Evolutionary conservation across 2,888 invertebrate genomes (phyloP).

Genomic region (Anthophora plumipes): DNA sequence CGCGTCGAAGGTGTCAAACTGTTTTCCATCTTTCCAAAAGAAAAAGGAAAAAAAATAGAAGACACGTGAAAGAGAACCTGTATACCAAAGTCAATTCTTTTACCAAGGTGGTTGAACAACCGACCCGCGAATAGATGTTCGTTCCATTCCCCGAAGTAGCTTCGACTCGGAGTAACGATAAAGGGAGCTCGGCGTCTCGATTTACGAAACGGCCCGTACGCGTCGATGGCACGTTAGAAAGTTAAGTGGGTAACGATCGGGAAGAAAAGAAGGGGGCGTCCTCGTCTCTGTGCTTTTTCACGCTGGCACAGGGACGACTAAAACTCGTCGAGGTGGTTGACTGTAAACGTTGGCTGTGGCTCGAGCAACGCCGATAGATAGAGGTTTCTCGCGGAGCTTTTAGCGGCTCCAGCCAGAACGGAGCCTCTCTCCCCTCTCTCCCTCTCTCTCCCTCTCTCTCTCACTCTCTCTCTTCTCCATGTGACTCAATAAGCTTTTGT

Average conservation of each 20-base stretch:
- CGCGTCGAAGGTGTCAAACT: too few species aligned
- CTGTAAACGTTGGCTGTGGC: constrained; percentile 7
- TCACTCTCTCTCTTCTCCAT: constrained; percentile 1
- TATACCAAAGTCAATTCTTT: too few species aligned
- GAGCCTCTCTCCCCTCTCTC: not conserved
- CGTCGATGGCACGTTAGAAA: not conserved
- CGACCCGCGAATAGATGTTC: not conserved
- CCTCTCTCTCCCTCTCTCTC: not conserved
- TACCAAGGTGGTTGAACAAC: not conserved
- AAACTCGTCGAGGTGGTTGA: constrained; percentile 18
- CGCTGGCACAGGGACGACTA: constrained; percentile 1
- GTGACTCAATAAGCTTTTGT: constrained; percentile 67
- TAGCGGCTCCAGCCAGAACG: constrained; percentile 14
- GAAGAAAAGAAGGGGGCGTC: constrained; percentile 4
- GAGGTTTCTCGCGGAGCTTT: constrained; percentile 33
- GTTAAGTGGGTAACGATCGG: constrained; percentile 14
- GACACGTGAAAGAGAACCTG: too few species aligned
- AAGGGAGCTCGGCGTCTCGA: not conserved
- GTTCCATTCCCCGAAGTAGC: not conserved
- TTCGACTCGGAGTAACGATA: constrained; percentile 5
- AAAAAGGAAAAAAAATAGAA: too few species aligned
- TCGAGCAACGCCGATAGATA: constrained; percentile 20
- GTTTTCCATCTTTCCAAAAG: too few species aligned
- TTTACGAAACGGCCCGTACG: constrained; percentile 17
- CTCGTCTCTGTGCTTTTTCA: constrained; percentile 4